A percentile compares a stretch with the other conserved stretches of the same genome.
These are phyloP conservation scores for Castor canadensis DNA, from an alignment of 2,113 vertebrate species.

Conservation along the genomic window DNA sequence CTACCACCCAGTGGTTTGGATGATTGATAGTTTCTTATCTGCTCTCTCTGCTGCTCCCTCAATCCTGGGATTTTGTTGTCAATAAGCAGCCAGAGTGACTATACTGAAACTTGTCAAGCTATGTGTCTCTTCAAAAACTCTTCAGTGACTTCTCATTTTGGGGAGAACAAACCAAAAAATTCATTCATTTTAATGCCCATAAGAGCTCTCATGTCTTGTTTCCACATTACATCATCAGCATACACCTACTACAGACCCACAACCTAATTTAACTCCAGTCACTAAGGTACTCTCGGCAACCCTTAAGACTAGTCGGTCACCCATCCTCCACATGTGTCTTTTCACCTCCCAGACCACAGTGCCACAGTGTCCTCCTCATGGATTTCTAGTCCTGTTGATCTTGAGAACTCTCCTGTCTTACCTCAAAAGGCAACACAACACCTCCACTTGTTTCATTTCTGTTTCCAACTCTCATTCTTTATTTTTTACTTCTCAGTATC, in stretches of 20 bases:
- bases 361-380: neutral
- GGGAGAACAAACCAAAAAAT: neutral
- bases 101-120: no score
- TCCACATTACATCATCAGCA: neutral
- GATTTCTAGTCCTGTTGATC: neutral
- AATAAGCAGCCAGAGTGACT: neutral
- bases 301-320: neutral
- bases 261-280: no score
- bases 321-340: rapidly evolving
- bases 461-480: no score
- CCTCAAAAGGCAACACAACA: neutral
- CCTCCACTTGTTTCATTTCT: neutral
- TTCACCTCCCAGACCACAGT: neutral
- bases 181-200: neutral
- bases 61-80: neutral
- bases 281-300: neutral
- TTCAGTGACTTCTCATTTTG: neutral
- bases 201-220: neutral
- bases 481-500: neutral
- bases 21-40: neutral
- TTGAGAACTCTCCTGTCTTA: neutral
- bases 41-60: neutral
- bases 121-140: neutral
- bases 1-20: neutral
- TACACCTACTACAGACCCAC: neutral